Conservation (phyloP, 2,113 vertebrate genomes). For the Chionodraco myersi region DNA sequence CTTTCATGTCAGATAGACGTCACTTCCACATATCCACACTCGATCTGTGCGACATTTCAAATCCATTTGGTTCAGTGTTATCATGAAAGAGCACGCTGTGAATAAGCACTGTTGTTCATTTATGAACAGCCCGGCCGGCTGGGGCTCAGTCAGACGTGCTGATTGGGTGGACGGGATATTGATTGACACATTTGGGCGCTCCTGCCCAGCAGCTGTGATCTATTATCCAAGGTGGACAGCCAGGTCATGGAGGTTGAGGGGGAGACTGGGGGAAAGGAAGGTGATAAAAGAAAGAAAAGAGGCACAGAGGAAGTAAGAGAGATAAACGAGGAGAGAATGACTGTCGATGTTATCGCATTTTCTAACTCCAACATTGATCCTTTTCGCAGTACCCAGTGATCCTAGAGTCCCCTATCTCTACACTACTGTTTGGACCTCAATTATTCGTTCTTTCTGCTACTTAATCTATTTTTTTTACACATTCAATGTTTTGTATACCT, state of each 20-base stretch:
- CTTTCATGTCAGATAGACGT: conserved; percentile 10
- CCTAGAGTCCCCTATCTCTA: conserved; percentile 19
- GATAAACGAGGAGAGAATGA: conserved; percentile 17
- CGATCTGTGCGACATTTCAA: conserved; percentile 42
- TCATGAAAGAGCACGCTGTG: conserved; percentile 24
- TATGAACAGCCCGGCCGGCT: conserved; percentile 27
- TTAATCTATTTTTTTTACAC: neutral
- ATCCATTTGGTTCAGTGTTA: conserved; percentile 22
- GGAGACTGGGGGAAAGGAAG: neutral
- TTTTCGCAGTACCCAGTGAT: conserved; percentile 11
- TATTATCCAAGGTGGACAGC: conserved; percentile 38
- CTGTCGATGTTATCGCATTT: conserved; percentile 31
- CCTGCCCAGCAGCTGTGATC: conserved; percentile 68
- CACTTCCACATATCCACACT: conserved; percentile 19
- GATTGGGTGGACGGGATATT: conserved; percentile 62
- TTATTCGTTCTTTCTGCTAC: neutral
- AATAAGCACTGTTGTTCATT: conserved; percentile 39
- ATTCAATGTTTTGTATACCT: neutral
- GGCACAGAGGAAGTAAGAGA: neutral
- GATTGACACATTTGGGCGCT: conserved; percentile 71
- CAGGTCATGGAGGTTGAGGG: conserved; percentile 16
- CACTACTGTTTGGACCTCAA: conserved; percentile 15
- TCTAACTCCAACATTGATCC: conserved; percentile 33
- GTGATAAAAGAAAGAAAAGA: conserved; percentile 4
- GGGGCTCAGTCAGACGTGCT: conserved; percentile 53